Percentiles rank a stretch among this genome's conserved stretches.
These are phyloP conservation scores for Pipa parva DNA, from an alignment of 2,113 vertebrate species.

Conservation along the genomic window DNA sequence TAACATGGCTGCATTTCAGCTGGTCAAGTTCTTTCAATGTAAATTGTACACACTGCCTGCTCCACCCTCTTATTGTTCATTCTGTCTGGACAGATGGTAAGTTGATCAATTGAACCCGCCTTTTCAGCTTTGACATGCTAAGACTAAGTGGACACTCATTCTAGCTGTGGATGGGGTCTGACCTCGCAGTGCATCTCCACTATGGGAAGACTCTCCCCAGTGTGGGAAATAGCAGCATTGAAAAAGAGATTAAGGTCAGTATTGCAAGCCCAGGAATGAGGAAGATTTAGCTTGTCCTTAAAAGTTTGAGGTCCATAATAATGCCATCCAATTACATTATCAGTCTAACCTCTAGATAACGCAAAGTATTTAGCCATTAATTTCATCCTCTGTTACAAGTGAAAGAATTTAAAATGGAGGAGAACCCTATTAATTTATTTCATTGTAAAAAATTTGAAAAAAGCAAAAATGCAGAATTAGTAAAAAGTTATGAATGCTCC, in stretches of 20 bases:
- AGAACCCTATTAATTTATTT: not conserved
- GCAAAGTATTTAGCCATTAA: no score
- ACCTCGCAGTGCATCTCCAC: not conserved
- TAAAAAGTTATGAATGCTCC: no score
- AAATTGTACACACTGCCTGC: constrained; percentile 20
- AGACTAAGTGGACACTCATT: constrained; percentile 6
- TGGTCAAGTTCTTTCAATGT: constrained; percentile 26
- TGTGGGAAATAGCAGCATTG: constrained; percentile 15
- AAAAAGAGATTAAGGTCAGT: constrained; percentile 3
- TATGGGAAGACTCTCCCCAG: not conserved
- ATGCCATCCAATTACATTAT: no score
- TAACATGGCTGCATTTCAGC: fast-evolving
- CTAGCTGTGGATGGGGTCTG: not conserved
- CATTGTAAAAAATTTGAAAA: no score
- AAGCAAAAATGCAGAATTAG: no score
- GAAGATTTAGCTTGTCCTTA: not conserved
- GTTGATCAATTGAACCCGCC: constrained; percentile 29
- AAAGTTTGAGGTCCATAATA: no score
- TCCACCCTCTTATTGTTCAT: fast-evolving
- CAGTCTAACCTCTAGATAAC: no score
- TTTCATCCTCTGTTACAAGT: not conserved
- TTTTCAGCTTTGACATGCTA: not conserved
- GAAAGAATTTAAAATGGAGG: not conserved
- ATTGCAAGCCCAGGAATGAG: not conserved
- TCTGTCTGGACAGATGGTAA: constrained; percentile 26